These are phyloP conservation scores for Pseudobourletiella spinata DNA, from an alignment of 1,140 invertebrate genomes.

Conservation along the genomic window DNA sequence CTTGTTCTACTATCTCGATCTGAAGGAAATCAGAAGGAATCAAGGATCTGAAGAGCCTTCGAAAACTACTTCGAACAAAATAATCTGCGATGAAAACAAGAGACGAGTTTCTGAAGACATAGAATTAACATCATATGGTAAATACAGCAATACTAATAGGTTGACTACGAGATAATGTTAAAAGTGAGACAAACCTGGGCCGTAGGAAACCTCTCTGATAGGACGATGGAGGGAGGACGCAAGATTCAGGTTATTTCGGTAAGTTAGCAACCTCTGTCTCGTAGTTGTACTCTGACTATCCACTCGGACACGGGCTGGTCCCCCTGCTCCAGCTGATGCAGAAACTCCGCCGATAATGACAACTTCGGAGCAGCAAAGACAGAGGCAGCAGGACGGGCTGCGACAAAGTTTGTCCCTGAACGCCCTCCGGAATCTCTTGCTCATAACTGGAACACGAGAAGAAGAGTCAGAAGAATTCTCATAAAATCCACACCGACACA, in stretches of 20 bases:
- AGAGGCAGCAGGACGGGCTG: conserved; percentile 25
- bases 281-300: conserved; percentile 33
- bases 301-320: conserved; percentile 16
- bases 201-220: conserved; percentile 14
- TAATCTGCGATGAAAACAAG: too few relatives aligned
- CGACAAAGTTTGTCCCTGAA: conserved; percentile 33
- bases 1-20: too few relatives aligned
- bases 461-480: too few relatives aligned
- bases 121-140: too few relatives aligned
- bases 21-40: too few relatives aligned
- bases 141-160: too few relatives aligned
- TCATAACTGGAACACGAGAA: conserved; percentile 86
- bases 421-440: conserved; percentile 61
- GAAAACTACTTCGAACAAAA: too few relatives aligned
- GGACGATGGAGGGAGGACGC: conserved; percentile 10
- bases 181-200: conserved; percentile 18
- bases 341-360: conserved; percentile 25
- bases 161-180: too few relatives aligned
- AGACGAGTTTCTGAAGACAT: too few relatives aligned
- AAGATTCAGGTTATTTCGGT: conserved; percentile 17
- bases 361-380: conserved; percentile 29
- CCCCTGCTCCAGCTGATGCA: conserved; percentile 9
- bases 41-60: too few relatives aligned
- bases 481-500: too few relatives aligned
- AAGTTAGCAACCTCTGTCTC: conserved; percentile 26